Conservation (phyloP, 1,140 invertebrate species). For the Rhyzopertha dominica region DNA sequence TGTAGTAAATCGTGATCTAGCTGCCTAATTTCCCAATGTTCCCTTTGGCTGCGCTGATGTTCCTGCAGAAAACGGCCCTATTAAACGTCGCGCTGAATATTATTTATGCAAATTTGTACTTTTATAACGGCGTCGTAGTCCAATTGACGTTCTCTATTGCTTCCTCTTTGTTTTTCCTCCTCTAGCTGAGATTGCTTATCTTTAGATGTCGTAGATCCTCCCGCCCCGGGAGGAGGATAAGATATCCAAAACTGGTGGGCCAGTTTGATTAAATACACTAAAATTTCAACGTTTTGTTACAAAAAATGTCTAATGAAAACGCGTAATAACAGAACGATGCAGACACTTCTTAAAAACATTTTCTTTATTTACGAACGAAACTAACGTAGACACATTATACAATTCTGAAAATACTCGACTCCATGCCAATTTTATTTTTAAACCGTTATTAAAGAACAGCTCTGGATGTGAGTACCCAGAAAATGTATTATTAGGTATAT, state of each 20-base stretch:
- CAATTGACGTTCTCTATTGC: slow-evolving; percentile 36
- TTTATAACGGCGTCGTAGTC: slow-evolving; percentile 43
- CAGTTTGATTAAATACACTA: slow-evolving; percentile 42
- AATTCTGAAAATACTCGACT: not conserved
- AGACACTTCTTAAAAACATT: not conserved
- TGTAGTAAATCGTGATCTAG: slow-evolving; percentile 44
- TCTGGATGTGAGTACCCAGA: not conserved
- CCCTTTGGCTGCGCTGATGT: slow-evolving; percentile 42
- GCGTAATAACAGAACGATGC: not conserved
- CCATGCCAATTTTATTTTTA: not conserved
- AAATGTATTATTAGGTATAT: no score
- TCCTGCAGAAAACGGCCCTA: slow-evolving; percentile 32
- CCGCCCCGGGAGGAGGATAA: slow-evolving; percentile 60
- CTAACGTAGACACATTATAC: not conserved
- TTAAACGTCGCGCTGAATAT: no score
- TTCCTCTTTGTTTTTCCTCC: slow-evolving; percentile 36
- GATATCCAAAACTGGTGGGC: slow-evolving; percentile 68
- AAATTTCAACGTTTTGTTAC: slow-evolving; percentile 1
- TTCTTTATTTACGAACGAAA: not conserved
- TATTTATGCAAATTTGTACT: no score
- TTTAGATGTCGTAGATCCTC: slow-evolving; percentile 45
- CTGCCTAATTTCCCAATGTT: slow-evolving; percentile 45
- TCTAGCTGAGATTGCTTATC: slow-evolving; percentile 32
- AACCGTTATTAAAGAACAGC: not conserved
- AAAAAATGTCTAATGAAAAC: not conserved